phyloP scores from a whole-genome alignment of 2,888 invertebrate species.

The Diarsia rubi region DNA sequence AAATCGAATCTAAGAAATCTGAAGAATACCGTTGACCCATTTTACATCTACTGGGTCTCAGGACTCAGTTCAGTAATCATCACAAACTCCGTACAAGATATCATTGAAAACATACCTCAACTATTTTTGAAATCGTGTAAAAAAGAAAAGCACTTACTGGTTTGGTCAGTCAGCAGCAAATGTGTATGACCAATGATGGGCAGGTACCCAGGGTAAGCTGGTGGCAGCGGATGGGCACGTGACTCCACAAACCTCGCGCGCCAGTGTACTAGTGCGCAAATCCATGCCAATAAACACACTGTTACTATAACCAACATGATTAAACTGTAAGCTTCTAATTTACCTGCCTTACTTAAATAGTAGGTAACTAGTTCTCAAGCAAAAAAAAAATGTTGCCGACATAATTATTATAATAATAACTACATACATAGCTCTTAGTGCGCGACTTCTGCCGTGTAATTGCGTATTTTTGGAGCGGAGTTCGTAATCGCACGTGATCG shows the following conservation, averaged over 20 bases:
- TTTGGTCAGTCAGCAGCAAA: background rate
- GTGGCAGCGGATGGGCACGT: constrained; percentile 14
- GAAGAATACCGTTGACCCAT: too few species aligned
- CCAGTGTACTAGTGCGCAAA: background rate
- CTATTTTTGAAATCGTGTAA: too few species aligned
- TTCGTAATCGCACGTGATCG: too few species aligned
- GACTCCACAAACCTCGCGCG: background rate
- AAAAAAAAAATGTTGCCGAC: background rate
- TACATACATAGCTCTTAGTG: background rate
- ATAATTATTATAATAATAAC: background rate
- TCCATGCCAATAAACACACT: background rate
- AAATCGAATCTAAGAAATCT: too few species aligned
- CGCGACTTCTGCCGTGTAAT: background rate
- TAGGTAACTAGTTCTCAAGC: background rate
- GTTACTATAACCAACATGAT: constrained; percentile 5
- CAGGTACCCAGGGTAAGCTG: background rate
- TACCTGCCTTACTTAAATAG: background rate
- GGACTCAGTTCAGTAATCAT: too few species aligned
- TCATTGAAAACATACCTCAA: too few species aligned
- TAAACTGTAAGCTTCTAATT: background rate
- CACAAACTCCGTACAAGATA: too few species aligned
- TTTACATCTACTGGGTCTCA: too few species aligned
- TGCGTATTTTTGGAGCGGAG: background rate
- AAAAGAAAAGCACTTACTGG: background rate
- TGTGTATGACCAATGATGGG: constrained; percentile 14